Evolutionary conservation across 2,113 vertebrate species (phyloP), one percentile per base, ranked within the genome.

Genomic region (Myrmophylax atrothorax): DNA sequence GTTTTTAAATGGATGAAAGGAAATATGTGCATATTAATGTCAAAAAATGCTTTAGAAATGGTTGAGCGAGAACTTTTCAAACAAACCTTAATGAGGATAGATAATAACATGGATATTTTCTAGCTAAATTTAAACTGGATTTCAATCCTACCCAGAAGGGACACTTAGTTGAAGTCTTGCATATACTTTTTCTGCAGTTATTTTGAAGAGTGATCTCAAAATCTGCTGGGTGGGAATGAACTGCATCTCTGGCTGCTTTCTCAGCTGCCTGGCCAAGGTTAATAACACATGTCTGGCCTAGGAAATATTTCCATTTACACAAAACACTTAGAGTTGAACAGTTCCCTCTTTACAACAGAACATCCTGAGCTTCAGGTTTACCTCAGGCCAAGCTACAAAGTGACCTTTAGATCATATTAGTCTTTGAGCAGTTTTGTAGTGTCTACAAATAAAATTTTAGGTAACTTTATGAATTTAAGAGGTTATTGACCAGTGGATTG

Each of bases 11-110:
- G 94, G 91, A 84, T 97, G 95, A 95, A 97, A 93, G 89, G 82
- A 94, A 97, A 94, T 90, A 69, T 75, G 94, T 97, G 80, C 96
- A 97, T 97, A 98, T 97, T 98, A 93, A 97, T 97, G 95, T 73
- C 60, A 23, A 29, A 35, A 19, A 5, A 15, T 85, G 37, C 50
- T 82, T 96, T 91, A 86, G 80, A 93, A 95, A 92, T 84, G 26
- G 52, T 60, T 89, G 76, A 93, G 80, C 2, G 47, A 95, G 73
- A 89, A 78, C 23, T 84, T 84, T 67, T 94, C 59, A 69, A 84
- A 89, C 56, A 66, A 82, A 59, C 78, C 84, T 87, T 77, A 93
- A 58, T 90, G 70, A 96, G 72, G 38, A 62, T 33, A 60, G 49
- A 68, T 89, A 95, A 96, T 52, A 79, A 92, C 49, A 69, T n/a